phyloP scores from a whole-genome alignment of 2,797 vertebrate genomes.

The Acrossocheilus wenchowensis region DNA sequence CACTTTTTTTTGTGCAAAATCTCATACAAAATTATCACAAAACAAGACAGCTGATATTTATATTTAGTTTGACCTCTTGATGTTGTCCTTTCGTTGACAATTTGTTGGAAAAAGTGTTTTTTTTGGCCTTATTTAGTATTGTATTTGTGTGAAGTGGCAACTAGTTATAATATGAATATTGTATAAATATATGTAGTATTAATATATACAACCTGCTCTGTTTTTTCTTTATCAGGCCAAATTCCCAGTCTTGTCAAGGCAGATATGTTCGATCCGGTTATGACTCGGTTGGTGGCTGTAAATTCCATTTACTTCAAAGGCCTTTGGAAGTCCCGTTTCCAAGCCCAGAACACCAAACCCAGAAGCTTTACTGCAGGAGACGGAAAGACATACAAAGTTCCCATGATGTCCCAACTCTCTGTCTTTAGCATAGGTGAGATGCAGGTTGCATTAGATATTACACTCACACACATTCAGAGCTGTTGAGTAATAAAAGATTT shows the following conservation, averaged over 20 bases:
- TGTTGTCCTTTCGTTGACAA: neutral
- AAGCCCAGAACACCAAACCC: conserved; percentile 90
- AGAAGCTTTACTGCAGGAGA: conserved; percentile 83
- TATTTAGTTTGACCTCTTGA: neutral
- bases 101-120: neutral
- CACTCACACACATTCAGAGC: no score
- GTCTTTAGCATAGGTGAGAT: conserved; percentile 88
- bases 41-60: neutral
- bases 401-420: conserved; percentile 91
- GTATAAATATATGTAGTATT: neutral
- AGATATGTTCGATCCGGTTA: conserved; percentile 79
- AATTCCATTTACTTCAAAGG: conserved; percentile 96
- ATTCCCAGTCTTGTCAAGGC: conserved; percentile 86
- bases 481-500: neutral
- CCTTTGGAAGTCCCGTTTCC: conserved; percentile 93
- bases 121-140: neutral
- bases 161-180: neutral
- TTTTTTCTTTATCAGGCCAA: conserved; percentile 78
- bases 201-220: neutral
- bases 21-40: neutral
- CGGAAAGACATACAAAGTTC: conserved; percentile 86
- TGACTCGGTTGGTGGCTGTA: conserved; percentile 86
- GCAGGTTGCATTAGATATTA: neutral
- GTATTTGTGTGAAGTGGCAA: neutral
- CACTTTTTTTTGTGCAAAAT: no score